These are phyloP conservation scores for Drepana falcataria DNA, from an alignment of 2,888 invertebrate species.

Conservation along the genomic window DNA sequence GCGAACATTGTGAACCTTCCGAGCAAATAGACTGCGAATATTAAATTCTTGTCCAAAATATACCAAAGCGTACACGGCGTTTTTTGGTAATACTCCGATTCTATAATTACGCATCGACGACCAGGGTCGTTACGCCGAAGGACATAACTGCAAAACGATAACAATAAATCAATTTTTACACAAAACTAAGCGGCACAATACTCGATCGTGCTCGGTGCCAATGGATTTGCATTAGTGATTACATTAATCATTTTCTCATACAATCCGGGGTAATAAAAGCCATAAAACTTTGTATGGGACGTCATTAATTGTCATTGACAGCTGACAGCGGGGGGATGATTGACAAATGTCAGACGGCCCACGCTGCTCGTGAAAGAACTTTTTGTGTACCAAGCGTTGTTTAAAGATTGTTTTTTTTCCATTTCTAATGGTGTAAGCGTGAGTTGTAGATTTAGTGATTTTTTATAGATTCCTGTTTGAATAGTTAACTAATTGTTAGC, in stretches of 20 bases:
- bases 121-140: constrained; percentile 44
- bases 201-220: constrained; percentile 51
- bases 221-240: constrained; percentile 76
- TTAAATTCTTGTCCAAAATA: constrained; percentile 2
- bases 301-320: constrained; percentile 78
- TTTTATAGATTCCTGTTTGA: constrained; percentile 18
- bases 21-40: not conserved
- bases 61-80: not conserved
- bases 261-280: constrained; percentile 69
- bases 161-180: constrained; percentile 70
- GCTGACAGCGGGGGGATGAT: constrained; percentile 57
- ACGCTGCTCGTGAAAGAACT: constrained; percentile 36
- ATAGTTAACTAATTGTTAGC: constrained; percentile 6
- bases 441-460: constrained; percentile 38
- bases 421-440: constrained; percentile 36
- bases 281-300: constrained; percentile 71
- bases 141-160: constrained; percentile 42
- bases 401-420: constrained; percentile 23
- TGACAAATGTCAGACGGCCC: constrained; percentile 71
- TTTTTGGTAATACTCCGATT: not conserved
- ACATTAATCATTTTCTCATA: constrained; percentile 72
- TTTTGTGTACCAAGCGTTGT: constrained; percentile 31
- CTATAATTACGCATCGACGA: constrained; percentile 23
- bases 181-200: constrained; percentile 58
- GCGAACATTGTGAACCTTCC: too few relatives aligned